A percentile compares a stretch with the other conserved stretches of the same genome.
phyloP scores from a whole-genome alignment of 2,888 invertebrate species.

The Perizoma affinitatum region DNA sequence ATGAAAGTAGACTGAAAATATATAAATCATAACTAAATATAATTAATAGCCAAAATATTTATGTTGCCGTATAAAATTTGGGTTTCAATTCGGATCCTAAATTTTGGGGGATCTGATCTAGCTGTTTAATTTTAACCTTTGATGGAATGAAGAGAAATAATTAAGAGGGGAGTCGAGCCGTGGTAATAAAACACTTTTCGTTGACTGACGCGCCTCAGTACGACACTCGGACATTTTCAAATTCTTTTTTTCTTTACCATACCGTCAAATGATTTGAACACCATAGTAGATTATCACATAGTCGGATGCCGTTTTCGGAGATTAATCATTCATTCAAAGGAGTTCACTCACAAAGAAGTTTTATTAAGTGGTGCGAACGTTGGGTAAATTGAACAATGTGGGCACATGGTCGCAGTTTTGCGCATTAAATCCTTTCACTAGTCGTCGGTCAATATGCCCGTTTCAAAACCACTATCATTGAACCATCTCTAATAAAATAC shows the following conservation, averaged over 20 bases:
- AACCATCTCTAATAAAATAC: too few relatives aligned
- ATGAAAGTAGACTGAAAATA: too few relatives aligned
- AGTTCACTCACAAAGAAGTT: neutral
- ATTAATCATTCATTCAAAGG: slow-evolving; percentile 35
- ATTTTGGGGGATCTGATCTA: slow-evolving; percentile 6
- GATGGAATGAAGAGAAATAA: slow-evolving; percentile 75
- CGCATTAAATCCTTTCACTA: too few relatives aligned
- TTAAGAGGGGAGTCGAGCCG: slow-evolving; percentile 73
- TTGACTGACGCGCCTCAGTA: slow-evolving; percentile 64
- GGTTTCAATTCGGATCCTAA: too few relatives aligned
- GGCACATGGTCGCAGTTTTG: neutral
- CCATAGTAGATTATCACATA: slow-evolving; percentile 51
- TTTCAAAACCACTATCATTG: too few relatives aligned
- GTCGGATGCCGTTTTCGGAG: slow-evolving; percentile 32
- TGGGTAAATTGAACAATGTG: neutral
- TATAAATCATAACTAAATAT: too few relatives aligned
- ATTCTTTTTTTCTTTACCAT: slow-evolving; percentile 25
- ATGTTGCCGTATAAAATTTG: too few relatives aligned
- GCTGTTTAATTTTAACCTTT: slow-evolving; percentile 29
- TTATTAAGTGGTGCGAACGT: neutral
- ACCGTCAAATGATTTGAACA: slow-evolving; percentile 57
- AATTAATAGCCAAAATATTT: too few relatives aligned
- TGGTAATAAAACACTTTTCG: slow-evolving; percentile 76
- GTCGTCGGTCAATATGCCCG: too few relatives aligned
- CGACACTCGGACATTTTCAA: slow-evolving; percentile 26